Evolutionary conservation across 64 coral and sea anemone species (phyloP).

Genomic region (Porites australiensis): DNA sequence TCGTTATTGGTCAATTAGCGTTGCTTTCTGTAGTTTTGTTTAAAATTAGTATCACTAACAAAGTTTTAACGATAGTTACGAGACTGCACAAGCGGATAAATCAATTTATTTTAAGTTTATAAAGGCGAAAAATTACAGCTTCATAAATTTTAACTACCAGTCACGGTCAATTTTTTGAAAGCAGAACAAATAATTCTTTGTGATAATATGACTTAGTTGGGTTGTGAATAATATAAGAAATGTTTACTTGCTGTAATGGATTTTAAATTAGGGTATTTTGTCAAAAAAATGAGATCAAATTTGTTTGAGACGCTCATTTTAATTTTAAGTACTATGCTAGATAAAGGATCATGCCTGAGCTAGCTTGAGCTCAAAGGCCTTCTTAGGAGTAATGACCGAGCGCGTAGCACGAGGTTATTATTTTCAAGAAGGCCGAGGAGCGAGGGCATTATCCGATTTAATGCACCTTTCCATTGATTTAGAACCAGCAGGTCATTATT

Average conservation of each 20-base stretch:
- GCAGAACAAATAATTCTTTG: background rate
- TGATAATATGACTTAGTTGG: constrained; percentile 2
- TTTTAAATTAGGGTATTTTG: background rate
- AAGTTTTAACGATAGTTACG: background rate
- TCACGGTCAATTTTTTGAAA: too few species aligned
- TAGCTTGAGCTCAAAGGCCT: too few species aligned
- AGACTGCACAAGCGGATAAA: background rate
- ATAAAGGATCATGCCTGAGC: background rate
- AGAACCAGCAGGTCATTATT: background rate
- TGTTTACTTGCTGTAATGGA: background rate
- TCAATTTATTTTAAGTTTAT: background rate
- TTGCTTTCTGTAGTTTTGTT: constrained; percentile 10
- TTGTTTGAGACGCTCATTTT: background rate
- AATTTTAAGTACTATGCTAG: background rate
- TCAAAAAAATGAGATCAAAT: background rate
- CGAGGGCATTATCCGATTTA: too few species aligned
- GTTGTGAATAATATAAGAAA: background rate
- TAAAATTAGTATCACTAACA: background rate
- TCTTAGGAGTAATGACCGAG: background rate
- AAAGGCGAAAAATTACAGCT: background rate
- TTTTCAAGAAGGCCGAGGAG: too few species aligned
- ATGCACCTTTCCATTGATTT: too few species aligned
- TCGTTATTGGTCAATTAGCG: background rate
- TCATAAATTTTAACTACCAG: background rate
- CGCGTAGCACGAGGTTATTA: too few species aligned